A percentile compares a stretch with the other conserved stretches of the same genome.
Conservation (phyloP, 2,113 vertebrate genomes). For the Cyanoderma ruficeps region DNA sequence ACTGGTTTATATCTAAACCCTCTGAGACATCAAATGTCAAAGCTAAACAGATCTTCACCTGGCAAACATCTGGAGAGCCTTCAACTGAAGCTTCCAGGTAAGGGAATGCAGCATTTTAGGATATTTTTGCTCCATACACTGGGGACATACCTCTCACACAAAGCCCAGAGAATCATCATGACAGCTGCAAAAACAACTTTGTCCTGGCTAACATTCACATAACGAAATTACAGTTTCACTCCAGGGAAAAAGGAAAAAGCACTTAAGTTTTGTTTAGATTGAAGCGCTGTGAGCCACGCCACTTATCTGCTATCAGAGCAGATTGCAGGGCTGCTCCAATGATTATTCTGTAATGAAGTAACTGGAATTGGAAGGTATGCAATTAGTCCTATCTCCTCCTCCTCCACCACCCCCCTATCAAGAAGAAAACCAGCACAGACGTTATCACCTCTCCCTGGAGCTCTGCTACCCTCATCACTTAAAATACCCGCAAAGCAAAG, state of each 20-base stretch:
- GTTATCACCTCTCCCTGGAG: constrained; percentile 13
- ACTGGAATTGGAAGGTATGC: constrained; percentile 41
- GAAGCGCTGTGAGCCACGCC: constrained; percentile 7
- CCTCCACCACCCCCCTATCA: neutral
- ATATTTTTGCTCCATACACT: neutral
- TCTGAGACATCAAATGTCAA: neutral
- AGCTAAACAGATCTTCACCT: neutral
- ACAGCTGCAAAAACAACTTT: constrained; percentile 13
- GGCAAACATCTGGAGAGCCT: neutral
- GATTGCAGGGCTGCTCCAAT: constrained; percentile 4
- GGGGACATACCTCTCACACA: neutral
- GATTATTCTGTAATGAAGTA: constrained; percentile 44
- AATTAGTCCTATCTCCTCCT: constrained; percentile 32
- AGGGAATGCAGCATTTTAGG: neutral
- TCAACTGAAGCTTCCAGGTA: constrained; percentile 1
- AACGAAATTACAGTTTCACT: constrained; percentile 33
- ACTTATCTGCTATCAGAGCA: constrained; percentile 53
- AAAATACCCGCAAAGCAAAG: constrained; percentile 49
- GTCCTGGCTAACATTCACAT: neutral
- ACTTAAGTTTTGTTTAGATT: constrained; percentile 50
- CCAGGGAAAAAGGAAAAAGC: constrained; percentile 50
- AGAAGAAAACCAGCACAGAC: neutral
- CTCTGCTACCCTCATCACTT: constrained; percentile 25
- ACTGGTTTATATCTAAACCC: neutral
- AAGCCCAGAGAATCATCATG: neutral